phyloP scores from a whole-genome alignment of 2,888 invertebrate species.

The Erpobdella octoculata region DNA sequence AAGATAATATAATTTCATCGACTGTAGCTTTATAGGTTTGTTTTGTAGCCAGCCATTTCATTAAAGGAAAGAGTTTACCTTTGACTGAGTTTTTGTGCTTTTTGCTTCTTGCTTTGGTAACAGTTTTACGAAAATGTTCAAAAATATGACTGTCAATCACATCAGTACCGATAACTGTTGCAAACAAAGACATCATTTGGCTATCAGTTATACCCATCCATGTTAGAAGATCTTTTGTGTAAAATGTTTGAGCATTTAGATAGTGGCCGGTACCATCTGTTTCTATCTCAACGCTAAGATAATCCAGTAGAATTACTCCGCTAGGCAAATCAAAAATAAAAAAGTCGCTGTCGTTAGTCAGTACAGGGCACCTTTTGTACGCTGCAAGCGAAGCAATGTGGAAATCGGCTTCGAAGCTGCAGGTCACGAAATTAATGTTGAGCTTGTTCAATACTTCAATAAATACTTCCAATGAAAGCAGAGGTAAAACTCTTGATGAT shows the following conservation, averaged over 20 bases:
- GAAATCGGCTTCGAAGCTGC: conserved; percentile 81
- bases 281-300: conserved; percentile 40
- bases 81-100: neutral
- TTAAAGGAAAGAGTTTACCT: conserved; percentile 59
- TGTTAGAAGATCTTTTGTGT: conserved; percentile 63
- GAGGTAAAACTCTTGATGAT: conserved; percentile 60
- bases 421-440: conserved; percentile 63
- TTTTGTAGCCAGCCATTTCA: conserved; percentile 70
- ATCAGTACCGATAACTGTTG: conserved; percentile 80
- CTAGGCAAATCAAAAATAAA: conserved; percentile 70
- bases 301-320: conserved; percentile 67
- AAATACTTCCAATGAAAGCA: conserved; percentile 69
- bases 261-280: conserved; percentile 33
- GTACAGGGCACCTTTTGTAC: conserved; percentile 70
- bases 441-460: conserved; percentile 63
- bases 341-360: conserved; percentile 90
- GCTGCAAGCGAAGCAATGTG: conserved; percentile 75
- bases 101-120: neutral
- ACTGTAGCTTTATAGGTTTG: conserved; percentile 63
- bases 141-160: conserved; percentile 64
- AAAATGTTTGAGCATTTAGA: conserved; percentile 59
- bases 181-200: conserved; percentile 68
- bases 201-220: conserved; percentile 63
- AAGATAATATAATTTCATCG: conserved; percentile 52
- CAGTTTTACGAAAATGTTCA: conserved; percentile 61